Base-by-base conservation (phyloP, 2,113 vertebrate species). In the Epinephelus moara region DNA sequence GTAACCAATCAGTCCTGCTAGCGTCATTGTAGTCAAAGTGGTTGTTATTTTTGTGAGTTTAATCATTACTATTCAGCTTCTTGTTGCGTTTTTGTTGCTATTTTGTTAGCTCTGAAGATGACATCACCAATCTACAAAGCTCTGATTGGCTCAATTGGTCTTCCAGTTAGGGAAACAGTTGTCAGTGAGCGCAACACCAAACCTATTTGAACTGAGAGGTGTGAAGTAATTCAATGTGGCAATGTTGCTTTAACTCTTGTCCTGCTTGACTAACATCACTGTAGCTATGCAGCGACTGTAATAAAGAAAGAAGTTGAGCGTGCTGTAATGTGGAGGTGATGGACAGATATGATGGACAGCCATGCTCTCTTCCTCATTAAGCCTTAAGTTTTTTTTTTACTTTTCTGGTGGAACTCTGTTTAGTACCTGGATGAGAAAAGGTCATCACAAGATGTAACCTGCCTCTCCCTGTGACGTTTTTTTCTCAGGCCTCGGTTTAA, bases 381-480 rank as follows among this genome's bases (percentile, higher is more conserved):
- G 50, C 37, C 45, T 12, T 1, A 6, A 6, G 17, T 56, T 81
- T 75, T 30, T 27, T 27, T 30, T 87, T 78, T 47, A 52, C 40
- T 23, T 25, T 45, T 67, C 47, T 52, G 52, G 64, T 80, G 68
- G 79, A 85, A 74, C 53, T 47, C 23, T 52, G 40, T 84, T 71
- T 75, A 27, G 40, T 80, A 53, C 77, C 56, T 60, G 63, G 14
- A 80, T 53, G 45, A 78, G 59, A 64, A 71, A 82, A 81, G 86
- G 86, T 88, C 85, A 87, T 49, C 56, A 47, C 33, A 49, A 33
- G 66, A 81, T 70, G 52, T 79, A 61, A 87, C 83, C 87, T 52
- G 27, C 74, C 60, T 56, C 2, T 56, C 47, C 61, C 6, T 6
- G 12, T 52, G 60, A 62, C 37, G 10, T 62, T 73, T 55, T 52